A percentile compares a stretch with the other conserved stretches of the same genome.
Conservation (phyloP, 2,797 vertebrate species). For the Onychomys torridus region DNA sequence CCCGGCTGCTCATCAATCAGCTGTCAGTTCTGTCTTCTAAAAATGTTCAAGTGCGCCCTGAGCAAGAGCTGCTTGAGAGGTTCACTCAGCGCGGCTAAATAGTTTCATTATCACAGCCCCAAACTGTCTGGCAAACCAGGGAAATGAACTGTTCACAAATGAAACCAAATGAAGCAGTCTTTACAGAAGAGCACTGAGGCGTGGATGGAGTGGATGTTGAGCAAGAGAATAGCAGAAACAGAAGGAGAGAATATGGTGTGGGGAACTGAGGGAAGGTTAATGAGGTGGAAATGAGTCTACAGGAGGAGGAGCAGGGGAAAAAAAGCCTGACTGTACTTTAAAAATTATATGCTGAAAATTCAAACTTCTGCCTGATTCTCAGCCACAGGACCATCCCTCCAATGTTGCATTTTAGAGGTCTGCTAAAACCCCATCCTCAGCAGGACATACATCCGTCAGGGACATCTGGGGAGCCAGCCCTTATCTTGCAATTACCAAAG, state of each 20-base stretch:
- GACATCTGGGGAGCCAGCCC: background rate
- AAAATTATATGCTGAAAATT: background rate
- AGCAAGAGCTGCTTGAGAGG: background rate
- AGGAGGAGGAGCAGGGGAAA: too few species aligned
- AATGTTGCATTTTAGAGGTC: rapidly evolving
- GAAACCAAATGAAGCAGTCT: background rate
- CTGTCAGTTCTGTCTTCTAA: background rate
- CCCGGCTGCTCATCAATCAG: background rate
- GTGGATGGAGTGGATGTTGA: rapidly evolving
- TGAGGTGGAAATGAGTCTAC: background rate
- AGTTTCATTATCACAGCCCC: background rate
- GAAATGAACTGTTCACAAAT: background rate
- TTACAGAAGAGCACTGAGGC: background rate
- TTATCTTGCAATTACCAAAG: background rate
- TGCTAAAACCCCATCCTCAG: background rate
- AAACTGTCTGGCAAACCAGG: background rate
- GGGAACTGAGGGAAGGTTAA: background rate
- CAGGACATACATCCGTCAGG: rapidly evolving
- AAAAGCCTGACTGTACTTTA: rapidly evolving
- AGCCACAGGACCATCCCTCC: rapidly evolving
- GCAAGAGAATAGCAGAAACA: too few species aligned
- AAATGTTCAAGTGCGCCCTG: rapidly evolving
- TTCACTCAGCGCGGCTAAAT: background rate
- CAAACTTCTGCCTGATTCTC: background rate
- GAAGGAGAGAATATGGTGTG: rapidly evolving